phyloP scores from a whole-genome alignment of 2,113 vertebrate genomes.

The Fukomys damarensis region DNA sequence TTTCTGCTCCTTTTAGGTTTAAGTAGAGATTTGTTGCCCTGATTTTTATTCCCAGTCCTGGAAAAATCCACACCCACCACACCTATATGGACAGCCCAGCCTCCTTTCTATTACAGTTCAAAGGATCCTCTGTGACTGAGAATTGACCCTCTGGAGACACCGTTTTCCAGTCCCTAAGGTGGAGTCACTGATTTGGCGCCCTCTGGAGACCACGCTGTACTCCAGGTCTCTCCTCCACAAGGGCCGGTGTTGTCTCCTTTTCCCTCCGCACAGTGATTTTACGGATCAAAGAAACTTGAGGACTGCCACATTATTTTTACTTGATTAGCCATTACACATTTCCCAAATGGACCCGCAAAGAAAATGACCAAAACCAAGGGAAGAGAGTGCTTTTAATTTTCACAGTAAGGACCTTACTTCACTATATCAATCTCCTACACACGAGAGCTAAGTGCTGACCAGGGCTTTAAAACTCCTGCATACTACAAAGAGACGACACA shows the following conservation, averaged over 20 bases:
- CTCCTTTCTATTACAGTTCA: neutral
- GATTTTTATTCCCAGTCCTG: neutral
- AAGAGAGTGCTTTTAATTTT: neutral
- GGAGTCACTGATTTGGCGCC: neutral
- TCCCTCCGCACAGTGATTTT: neutral
- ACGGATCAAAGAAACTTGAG: neutral
- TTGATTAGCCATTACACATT: neutral
- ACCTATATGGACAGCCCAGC: neutral
- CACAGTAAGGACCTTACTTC: neutral
- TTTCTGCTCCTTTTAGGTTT: neutral
- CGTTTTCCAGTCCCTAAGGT: neutral
- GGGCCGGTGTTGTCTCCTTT: neutral
- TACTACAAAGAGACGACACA: neutral
- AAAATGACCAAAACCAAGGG: neutral
- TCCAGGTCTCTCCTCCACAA: neutral
- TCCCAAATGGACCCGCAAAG: neutral
- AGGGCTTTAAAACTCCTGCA: neutral
- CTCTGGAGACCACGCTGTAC: neutral
- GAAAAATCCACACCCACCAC: neutral
- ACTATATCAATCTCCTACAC: neutral
- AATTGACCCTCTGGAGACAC: neutral
- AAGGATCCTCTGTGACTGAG: neutral
- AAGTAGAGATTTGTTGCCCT: neutral
- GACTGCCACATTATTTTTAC: neutral
- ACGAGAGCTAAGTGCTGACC: neutral